Percentiles rank a stretch among this genome's conserved stretches.
Evolutionary conservation across 2,888 invertebrate genomes (phyloP).

Genomic region (Drosophila parthenogenetica): DNA sequence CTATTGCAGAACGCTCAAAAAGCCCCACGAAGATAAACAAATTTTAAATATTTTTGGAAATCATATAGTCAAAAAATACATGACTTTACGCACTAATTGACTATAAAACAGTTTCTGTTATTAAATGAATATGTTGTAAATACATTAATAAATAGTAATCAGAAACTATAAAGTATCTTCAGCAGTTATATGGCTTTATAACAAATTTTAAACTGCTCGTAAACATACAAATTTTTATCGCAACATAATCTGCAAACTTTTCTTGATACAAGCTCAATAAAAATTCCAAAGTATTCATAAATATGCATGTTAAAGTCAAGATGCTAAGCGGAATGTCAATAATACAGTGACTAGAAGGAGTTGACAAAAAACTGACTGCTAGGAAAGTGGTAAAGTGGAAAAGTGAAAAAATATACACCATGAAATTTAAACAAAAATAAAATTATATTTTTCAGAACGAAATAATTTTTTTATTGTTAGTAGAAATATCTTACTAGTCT

Average conservation of each 20-base stretch:
- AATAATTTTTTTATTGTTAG: too few species aligned
- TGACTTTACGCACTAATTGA: neutral
- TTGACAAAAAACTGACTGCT: neutral
- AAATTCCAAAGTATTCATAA: conserved; percentile 23
- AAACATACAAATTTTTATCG: neutral
- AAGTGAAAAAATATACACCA: neutral
- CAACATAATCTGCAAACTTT: neutral
- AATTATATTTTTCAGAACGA: too few species aligned
- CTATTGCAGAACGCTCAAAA: neutral
- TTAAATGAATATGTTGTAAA: neutral
- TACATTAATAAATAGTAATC: neutral
- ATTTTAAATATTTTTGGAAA: neutral
- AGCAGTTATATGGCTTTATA: conserved; percentile 2
- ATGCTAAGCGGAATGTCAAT: conserved; percentile 10
- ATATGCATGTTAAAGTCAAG: conserved; percentile 31
- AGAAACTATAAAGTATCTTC: neutral
- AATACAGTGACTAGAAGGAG: conserved; percentile 1
- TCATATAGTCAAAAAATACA: neutral
- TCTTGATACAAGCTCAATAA: neutral
- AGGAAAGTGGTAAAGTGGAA: too few species aligned
- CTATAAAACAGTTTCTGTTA: neutral
- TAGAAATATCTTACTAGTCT: too few species aligned
- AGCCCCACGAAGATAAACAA: neutral
- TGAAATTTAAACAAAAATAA: too few species aligned
- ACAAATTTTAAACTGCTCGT: conserved; percentile 10